phyloP scores from a whole-genome alignment of 2,797 vertebrate genomes.

The Danio choprae region DNA sequence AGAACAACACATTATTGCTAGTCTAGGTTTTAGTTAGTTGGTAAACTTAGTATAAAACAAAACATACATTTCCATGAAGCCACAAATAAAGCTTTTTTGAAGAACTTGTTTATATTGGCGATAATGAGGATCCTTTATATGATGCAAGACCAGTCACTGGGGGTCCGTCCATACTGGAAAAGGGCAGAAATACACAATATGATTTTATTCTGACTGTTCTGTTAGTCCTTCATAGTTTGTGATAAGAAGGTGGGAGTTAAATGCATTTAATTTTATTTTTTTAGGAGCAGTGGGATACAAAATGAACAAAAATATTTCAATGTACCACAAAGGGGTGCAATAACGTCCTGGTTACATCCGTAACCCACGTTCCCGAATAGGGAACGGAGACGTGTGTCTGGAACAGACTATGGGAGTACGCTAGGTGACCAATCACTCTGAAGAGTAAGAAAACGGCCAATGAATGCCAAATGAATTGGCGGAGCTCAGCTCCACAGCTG shows the following conservation, averaged over 20 bases:
- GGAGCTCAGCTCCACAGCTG: too few species aligned
- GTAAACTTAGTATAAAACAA: conserved; percentile 19
- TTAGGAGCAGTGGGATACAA: neutral
- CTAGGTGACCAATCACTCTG: too few species aligned
- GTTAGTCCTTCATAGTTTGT: neutral
- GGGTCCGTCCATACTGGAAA: conserved; percentile 81
- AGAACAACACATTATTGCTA: conserved; percentile 7
- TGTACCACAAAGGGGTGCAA: neutral
- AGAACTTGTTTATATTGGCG: neutral
- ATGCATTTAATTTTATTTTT: neutral
- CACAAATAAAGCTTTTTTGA: neutral
- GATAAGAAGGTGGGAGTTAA: neutral
- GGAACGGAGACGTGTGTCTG: too few species aligned
- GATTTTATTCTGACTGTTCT: neutral
- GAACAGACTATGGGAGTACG: too few species aligned
- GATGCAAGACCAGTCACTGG: conserved; percentile 77
- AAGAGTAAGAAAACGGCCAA: too few species aligned
- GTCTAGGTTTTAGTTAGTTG: neutral
- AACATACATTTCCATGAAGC: neutral
- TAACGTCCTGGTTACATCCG: too few species aligned
- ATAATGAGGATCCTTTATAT: conserved; percentile 60
- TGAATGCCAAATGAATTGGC: too few species aligned
- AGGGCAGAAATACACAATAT: neutral
- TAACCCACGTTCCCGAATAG: too few species aligned
- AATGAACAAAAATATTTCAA: neutral